Evolutionary conservation across 2,113 vertebrate genomes (phyloP), one percentile per base, ranked within the genome.

Genomic region (Notarius lentiginosus): DNA sequence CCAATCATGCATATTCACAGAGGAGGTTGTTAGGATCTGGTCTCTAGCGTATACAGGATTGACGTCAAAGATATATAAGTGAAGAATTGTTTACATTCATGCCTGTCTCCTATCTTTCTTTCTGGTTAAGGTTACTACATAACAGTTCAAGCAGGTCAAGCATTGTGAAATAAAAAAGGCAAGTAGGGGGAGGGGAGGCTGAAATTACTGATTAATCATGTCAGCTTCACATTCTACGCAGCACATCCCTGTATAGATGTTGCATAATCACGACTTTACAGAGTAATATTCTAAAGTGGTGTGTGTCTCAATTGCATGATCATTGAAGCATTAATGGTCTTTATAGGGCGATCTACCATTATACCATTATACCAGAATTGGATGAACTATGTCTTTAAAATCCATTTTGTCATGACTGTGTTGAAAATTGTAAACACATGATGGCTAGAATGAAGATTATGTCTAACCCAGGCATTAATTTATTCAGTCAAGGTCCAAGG

Each of bases 61-160:
- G 85, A 86, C 75, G 4, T 86, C 60, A 86, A 68, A 56, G 20
- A 79, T 63, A 79, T 22, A 66, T 79, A 79, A 79, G n/a, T 66
- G 41, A 85, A 47, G 17, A 60, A 30, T 27, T 58, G 34, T 60
- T 79, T 86, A 65, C 34, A 22, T 53, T 66, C 47, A 7, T 10
- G 34, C 8, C 73, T 72, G 8, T 58, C 9, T 72, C 34, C 41
- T 47, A 41, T 41, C 41, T 41, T 47, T 68, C 24, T 41, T 72
- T 27, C 58, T 68, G 49, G 56, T 72, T 51, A 86, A 60, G 22
- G 63, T 60, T 49, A 51, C 53, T 60, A 30, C 65, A 56, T 72
- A 70, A 79, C 27, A 68, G 20, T n/a, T 73, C 22, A 49, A 41
- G 22, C 66, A 84, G 55, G 22, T 55, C 70, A 76, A 76, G 34